These are phyloP conservation scores for Leuciscus waleckii DNA, from an alignment of 2,797 vertebrate genomes.

Conservation along the genomic window DNA sequence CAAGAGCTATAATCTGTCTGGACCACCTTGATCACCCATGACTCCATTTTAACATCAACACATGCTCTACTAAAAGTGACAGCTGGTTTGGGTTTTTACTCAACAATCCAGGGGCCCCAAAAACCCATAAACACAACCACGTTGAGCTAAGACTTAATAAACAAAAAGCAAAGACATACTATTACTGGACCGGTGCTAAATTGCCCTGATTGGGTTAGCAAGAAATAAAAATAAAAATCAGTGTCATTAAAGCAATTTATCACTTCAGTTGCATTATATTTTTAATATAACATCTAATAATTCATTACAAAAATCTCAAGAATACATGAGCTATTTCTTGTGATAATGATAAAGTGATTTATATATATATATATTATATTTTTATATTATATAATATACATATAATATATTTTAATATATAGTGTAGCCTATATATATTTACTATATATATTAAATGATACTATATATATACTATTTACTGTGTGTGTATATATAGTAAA, in stretches of 20 bases:
- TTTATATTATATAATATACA: background rate
- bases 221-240: background rate
- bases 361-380: background rate
- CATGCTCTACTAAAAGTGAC: conserved; percentile 41
- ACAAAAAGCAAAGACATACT: conserved; percentile 12
- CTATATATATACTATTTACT: background rate
- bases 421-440: background rate
- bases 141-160: conserved; percentile 17
- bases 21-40: background rate
- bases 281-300: background rate
- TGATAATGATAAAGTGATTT: background rate
- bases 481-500: background rate
- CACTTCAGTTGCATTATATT: background rate
- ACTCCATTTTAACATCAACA: conserved; percentile 36
- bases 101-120: conserved; percentile 20
- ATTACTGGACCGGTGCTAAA: background rate
- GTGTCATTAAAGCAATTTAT: background rate
- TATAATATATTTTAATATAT: too few relatives aligned
- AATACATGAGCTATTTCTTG: background rate
- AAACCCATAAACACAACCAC: conserved; percentile 27
- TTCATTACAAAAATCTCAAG: too few relatives aligned
- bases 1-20: background rate
- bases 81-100: conserved; percentile 62
- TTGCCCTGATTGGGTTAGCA: background rate
- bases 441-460: background rate